Evolutionary conservation across 2,797 vertebrate species (phyloP).

Genomic region (Yasuhikotakia modesta): DNA sequence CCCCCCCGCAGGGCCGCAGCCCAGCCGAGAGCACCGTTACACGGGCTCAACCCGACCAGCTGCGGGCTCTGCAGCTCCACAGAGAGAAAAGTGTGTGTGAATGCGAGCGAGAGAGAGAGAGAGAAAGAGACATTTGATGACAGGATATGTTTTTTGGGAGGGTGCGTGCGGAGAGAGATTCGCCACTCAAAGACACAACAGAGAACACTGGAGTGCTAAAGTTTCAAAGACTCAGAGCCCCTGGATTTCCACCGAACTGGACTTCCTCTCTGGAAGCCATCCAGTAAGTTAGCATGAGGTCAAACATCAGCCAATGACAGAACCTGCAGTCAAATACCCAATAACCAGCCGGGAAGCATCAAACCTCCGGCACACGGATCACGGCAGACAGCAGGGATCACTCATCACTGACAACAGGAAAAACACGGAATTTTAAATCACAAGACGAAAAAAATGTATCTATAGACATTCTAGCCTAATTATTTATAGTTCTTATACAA

Average conservation of each 20-base stretch:
- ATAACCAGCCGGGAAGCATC: conserved; percentile 34
- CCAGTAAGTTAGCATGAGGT: conserved; percentile 50
- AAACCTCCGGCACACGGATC: conserved; percentile 11
- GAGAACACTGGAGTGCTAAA: conserved; percentile 68
- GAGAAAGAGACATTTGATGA: conserved; percentile 44
- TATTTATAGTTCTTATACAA: neutral
- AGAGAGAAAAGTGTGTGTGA: conserved; percentile 44
- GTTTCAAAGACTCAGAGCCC: conserved; percentile 71
- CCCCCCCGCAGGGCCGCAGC: conserved; percentile 68
- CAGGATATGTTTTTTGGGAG: conserved; percentile 29
- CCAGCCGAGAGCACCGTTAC: conserved; percentile 69
- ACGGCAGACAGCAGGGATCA: conserved; percentile 29
- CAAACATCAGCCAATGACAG: conserved; percentile 49
- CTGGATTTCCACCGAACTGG: conserved; percentile 58
- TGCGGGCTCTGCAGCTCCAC: conserved; percentile 51
- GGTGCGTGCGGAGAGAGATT: conserved; percentile 63
- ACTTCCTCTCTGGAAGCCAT: conserved; percentile 56
- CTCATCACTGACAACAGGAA: conserved; percentile 8
- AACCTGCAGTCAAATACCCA: conserved; percentile 33
- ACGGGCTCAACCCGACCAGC: conserved; percentile 48
- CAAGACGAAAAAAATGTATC: neutral
- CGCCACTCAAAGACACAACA: conserved; percentile 78
- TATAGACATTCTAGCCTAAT: neutral
- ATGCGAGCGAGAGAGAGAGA: neutral
- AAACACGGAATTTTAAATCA: conserved; percentile 1